Evolutionary conservation across 2,797 vertebrate species (phyloP), one percentile per base, ranked within the genome.

Genomic region (Chelon labrosus): DNA sequence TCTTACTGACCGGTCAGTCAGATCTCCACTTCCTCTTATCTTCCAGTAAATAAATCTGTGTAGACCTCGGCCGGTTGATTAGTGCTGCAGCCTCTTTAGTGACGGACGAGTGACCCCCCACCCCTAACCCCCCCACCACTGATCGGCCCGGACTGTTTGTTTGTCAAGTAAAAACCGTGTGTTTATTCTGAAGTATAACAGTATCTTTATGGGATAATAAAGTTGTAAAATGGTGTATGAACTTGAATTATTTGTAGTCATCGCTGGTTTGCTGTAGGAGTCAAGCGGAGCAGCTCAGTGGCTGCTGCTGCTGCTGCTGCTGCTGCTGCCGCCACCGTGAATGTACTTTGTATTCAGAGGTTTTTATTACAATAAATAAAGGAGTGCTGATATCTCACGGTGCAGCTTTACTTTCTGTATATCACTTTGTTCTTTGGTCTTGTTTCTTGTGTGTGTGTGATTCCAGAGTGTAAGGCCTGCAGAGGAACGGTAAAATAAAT

Each of bases 291-390:
- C 83, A 80, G 87, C 83, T 70, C 51, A 12, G 75, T 57, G 70
- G 76, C 73, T 53, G 85, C 87, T 31, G 31, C 31, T 35, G 31
- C 31, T 35, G 31, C 31, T 35, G 85, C 87, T 83, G 85, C 85
- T 84, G 80, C 89, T 35, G 31, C 31, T 35, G 31, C 31, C 3
- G 31, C 7, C 31, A 35, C 79, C 88, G 91, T 94, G 93, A 94
- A 94, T 94, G 94, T 94, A 92, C 85, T 94, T 95, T 95, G 92
- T 94, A 94, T 91, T 92, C 88, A 88, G 91, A 90, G 86, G 84
- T 88, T 94, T 94, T 93, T 94, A 92, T 87, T 89, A 92, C 82
- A 94, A 93, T 95, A 94, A 94, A 95, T 95, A 94, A 94, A 95
- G 79, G 80, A 86, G 80, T 82, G 80, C 85, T 90, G 87, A 85